Base-by-base conservation (phyloP, 1,140 invertebrate genomes). In the Pogonus chalceus region DNA sequence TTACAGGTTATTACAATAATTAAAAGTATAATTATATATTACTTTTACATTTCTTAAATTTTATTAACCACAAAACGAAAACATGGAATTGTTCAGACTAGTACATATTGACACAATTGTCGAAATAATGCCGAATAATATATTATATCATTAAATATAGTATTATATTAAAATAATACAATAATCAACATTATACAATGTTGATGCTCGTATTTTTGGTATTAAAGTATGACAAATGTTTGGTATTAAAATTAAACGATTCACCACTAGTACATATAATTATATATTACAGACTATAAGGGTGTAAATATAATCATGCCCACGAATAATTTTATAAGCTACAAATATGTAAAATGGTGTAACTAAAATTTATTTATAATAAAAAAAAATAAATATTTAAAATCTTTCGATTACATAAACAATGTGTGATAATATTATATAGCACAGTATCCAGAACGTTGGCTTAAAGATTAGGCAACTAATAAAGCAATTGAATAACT, bases 41-140 rank as follows among this genome's bases (percentile, higher is more conserved):
- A 31, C 26, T 9, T 18, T 43, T 18, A 43, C 37, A 43, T 10
- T 43, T 4, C 18, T 43, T 10, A 43, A 43, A 10, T 10, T 43
- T 43, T 43, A 43, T 43, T 43, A 43, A 7, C 37, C 37, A 43
- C 37, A 43, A 18, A 43, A 43, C 18, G 4, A n/a, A 43, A 43
- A 43, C 37, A 43, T 43, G 37, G 37, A 43, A 43, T 12, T 18
- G 37, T 43, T n/a, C 37, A 43, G 37, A 43, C 37, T 43, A 43
- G 37, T 18, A 43, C 18, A 43, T 43, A 43, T 43, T 43, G 37
- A 43, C 37, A 43, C 4, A 43, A 12, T 43, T 43, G 37, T 43
- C 37, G 18, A 43, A 43, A 43, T 18, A 4, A 43, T 43, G 18
- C 18, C n/a, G n/a, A n/a, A n/a, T n/a, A n/a, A n/a, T n/a, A n/a